Conservation (phyloP, 2,888 invertebrate genomes). For the Cataglyphis altisquamis region DNA sequence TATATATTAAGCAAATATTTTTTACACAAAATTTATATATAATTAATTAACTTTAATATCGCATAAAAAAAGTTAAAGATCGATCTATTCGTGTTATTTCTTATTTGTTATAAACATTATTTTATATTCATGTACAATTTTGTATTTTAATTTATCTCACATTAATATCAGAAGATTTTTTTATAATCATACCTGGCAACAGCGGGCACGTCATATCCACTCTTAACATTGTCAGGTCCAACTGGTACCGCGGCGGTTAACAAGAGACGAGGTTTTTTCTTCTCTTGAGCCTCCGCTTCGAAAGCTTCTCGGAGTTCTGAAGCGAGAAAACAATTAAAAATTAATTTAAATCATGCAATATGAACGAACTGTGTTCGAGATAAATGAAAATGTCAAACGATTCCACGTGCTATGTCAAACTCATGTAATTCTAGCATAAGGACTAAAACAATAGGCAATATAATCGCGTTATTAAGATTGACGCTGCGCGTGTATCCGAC, state of each 20-base stretch:
- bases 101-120: background rate
- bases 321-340: constrained; percentile 75
- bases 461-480: constrained; percentile 37
- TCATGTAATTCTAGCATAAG: background rate
- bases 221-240: constrained; percentile 96
- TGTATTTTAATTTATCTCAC: background rate
- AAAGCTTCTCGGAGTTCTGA: constrained; percentile 96
- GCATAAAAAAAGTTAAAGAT: background rate
- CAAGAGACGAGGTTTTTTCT: constrained; percentile 93
- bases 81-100: background rate
- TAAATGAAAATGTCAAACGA: constrained; percentile 51
- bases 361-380: background rate
- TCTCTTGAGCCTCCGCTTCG: constrained; percentile 97
- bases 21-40: background rate
- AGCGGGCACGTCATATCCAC: constrained; percentile 97
- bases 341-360: constrained; percentile 6
- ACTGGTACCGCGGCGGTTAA: constrained; percentile 97
- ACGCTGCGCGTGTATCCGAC: constrained; percentile 2
- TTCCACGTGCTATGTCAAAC: constrained; percentile 22
- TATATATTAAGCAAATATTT: background rate
- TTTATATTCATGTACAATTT: background rate
- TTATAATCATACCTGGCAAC: constrained; percentile 91
- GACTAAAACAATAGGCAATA: constrained; percentile 26
- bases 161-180: background rate
- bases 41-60: background rate